Base-by-base conservation (phyloP, 2,113 vertebrate genomes). In the Tachysurus fulvidraco region DNA sequence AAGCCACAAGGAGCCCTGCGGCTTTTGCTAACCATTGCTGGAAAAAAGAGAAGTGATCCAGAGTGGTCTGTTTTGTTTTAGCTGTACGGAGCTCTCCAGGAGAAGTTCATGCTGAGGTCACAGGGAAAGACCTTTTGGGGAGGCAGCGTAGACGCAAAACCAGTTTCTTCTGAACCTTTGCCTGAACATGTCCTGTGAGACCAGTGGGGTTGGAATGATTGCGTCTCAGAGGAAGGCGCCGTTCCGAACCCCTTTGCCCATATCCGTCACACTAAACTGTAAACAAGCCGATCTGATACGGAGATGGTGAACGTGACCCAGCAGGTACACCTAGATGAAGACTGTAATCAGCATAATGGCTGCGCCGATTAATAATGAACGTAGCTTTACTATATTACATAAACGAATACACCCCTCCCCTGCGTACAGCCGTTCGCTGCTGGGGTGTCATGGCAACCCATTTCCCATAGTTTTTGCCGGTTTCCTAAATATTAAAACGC, bases 101-200 rank as follows among this genome's bases (percentile, higher is more conserved):
- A 83, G 30, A 44, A 57, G 83, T 74, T 84, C 55, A 19, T 17
- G 23, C 30, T 14, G 44, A 50, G 55, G 69, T 59, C 67, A 84
- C 52, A 84, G 83, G 83, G 69, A 57, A 71, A 74, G 69, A 84
- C 55, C 83, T 74, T 28, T 84, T 11, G 5, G 55, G 36, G 19
- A 73, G 9, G 8, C 13, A 7, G 69, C 69, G 36, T 59, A 60
- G 83, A 28, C 13, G 36, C 36, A 3, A 84, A 84, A 73, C 28
- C 28, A 11, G 82, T 57, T 50, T 69, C 11, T 46, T 54, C 17
- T 55, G 8, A 74, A 44, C 21, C 17, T 13, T 46, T 77, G 83
- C 16, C 67, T 74, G 83, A 84, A n/a, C 67, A 74, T 28, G 67
- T 84, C 30, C 67, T 19, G 52, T 17, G 30, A 57, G 64, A 55